A percentile compares a stretch with the other conserved stretches of the same genome.
phyloP scores from a whole-genome alignment of 2,797 vertebrate species.

The Cossypha dichroa region DNA sequence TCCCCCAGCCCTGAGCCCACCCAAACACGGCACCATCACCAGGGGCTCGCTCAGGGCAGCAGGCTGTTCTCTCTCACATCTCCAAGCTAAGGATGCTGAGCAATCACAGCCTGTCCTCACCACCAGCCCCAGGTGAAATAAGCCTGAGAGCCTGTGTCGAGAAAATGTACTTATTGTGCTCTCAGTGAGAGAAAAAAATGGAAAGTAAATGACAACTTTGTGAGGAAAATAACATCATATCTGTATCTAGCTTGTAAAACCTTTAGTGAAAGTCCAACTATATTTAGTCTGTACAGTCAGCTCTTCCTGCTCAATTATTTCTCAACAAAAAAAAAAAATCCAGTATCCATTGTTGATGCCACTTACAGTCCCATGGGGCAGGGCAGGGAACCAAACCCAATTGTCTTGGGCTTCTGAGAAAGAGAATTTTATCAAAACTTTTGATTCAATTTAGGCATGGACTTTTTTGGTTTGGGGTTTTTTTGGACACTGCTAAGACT shows the following conservation, averaged over 20 bases:
- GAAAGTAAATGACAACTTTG: background rate
- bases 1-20: background rate
- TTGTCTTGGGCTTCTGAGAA: background rate
- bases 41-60: background rate
- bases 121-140: background rate
- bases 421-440: background rate
- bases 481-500: background rate
- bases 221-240: background rate
- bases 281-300: background rate
- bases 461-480: background rate
- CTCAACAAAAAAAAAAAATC: background rate
- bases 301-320: background rate
- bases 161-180: background rate
- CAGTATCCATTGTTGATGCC: background rate
- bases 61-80: background rate
- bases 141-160: background rate
- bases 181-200: background rate
- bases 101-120: background rate
- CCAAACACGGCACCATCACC: accelerated
- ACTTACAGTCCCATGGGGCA: background rate
- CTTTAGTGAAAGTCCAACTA: background rate
- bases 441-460: background rate
- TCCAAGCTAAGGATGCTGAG: background rate
- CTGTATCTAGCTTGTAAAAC: background rate
- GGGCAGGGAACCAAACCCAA: background rate